Evolutionary conservation across 2,797 vertebrate genomes (phyloP).

Genomic region (Falco naumanni): DNA sequence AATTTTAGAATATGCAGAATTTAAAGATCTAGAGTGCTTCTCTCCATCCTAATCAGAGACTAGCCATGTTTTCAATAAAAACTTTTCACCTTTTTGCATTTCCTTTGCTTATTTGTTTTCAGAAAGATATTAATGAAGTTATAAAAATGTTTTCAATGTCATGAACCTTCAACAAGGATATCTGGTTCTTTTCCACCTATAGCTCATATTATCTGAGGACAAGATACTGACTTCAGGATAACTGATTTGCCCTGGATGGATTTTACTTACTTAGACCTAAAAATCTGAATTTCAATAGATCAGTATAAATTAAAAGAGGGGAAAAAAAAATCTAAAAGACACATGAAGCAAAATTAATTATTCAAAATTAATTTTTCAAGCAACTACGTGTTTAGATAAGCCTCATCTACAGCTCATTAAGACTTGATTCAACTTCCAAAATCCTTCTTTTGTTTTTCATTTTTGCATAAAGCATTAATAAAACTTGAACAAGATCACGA

Average conservation of each 20-base stretch:
- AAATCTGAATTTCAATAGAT: not conserved
- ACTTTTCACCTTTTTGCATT: not conserved
- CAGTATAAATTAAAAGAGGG: not conserved
- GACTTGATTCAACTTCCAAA: not conserved
- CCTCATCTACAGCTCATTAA: not conserved
- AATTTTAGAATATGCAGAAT: not conserved
- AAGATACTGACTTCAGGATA: not conserved
- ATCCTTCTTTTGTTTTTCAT: not conserved
- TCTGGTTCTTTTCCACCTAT: not conserved
- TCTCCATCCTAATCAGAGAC: not conserved
- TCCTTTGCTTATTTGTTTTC: not conserved
- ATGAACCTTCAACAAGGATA: not conserved
- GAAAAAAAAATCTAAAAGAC: not conserved
- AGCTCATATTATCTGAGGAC: not conserved
- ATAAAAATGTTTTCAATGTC: not conserved
- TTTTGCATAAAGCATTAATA: not conserved
- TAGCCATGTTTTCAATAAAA: not conserved
- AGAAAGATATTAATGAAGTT: not conserved
- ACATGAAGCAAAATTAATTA: not conserved
- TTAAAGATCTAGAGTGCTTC: not conserved
- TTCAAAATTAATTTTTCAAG: not conserved
- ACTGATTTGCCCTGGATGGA: not conserved
- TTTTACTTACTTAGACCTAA: not conserved
- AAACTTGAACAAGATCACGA: rapidly evolving
- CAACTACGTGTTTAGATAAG: not conserved